Conservation (phyloP, 1,140 invertebrate species). For the Melipona quadrifasciata region DNA sequence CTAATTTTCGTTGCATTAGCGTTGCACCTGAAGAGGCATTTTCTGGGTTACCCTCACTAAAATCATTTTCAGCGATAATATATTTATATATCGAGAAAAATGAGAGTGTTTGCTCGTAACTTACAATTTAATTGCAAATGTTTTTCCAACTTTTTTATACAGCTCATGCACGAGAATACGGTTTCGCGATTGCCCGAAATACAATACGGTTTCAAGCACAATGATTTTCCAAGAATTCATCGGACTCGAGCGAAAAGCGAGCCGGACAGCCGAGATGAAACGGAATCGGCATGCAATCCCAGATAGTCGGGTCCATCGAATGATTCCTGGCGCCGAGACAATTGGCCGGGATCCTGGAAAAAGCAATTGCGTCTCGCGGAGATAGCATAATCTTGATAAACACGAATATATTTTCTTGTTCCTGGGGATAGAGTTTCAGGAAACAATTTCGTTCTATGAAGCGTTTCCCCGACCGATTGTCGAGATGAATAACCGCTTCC, state of each 20-base stretch:
- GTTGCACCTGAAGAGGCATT: no score
- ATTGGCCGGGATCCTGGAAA: slow-evolving; percentile 19
- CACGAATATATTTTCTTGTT: slow-evolving; percentile 14
- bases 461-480: not conserved
- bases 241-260: no score
- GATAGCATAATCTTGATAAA: slow-evolving; percentile 29
- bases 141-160: not conserved
- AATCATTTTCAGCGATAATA: no score
- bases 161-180: not conserved
- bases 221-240: not conserved
- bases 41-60: no score
- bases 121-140: not conserved
- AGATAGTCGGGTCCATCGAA: not conserved
- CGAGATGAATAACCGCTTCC: not conserved
- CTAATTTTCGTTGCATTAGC: no score
- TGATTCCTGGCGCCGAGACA: slow-evolving; percentile 33
- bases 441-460: slow-evolving; percentile 8
- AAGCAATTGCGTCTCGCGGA: slow-evolving; percentile 1
- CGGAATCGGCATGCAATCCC: not conserved
- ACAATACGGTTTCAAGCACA: no score
- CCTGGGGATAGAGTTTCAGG: not conserved
- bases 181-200: not conserved
- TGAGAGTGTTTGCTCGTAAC: no score
- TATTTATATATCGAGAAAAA: no score
- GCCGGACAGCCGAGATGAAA: not conserved